phyloP scores from a whole-genome alignment of 2,888 invertebrate species.

The Beris chalybata region DNA sequence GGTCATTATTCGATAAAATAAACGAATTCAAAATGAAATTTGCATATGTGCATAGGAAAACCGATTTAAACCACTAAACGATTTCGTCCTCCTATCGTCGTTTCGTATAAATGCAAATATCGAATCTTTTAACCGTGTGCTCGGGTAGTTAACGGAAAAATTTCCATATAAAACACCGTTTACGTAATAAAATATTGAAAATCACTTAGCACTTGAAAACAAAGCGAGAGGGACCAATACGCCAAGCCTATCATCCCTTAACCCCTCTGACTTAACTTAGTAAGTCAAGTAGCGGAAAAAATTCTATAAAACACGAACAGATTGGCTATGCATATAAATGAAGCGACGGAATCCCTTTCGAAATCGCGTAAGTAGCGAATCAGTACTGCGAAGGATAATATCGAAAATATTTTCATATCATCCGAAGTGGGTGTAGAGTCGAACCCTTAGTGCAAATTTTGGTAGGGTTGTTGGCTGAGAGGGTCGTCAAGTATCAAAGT shows the following conservation, averaged over 20 bases:
- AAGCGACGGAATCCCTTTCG: constrained; percentile 49
- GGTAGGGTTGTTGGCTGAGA: too few species aligned
- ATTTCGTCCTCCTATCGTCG: too few species aligned
- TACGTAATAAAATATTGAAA: constrained; percentile 39
- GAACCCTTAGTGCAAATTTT: too few species aligned
- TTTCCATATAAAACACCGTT: constrained; percentile 39
- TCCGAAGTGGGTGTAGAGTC: not conserved
- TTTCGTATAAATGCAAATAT: not conserved
- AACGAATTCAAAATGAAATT: too few species aligned
- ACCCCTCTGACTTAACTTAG: constrained; percentile 2
- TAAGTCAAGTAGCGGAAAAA: constrained; percentile 55
- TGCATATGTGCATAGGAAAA: too few species aligned
- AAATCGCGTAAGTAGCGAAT: constrained; percentile 2
- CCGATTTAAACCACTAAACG: too few species aligned
- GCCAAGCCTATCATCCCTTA: constrained; percentile 18
- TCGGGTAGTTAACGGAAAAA: constrained; percentile 17
- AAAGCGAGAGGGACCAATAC: constrained; percentile 8
- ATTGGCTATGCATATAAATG: constrained; percentile 59
- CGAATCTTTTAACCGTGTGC: constrained; percentile 14
- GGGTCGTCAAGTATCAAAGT: too few species aligned
- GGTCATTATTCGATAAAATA: too few species aligned
- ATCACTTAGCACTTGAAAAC: constrained; percentile 40
- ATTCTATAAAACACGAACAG: constrained; percentile 56
- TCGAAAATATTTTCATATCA: constrained; percentile 32
- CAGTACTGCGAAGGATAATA: constrained; percentile 13